A percentile compares a stretch with the other conserved stretches of the same genome.
Evolutionary conservation across 1,140 invertebrate species (phyloP).

Genomic region (Tetramorium simillimum): DNA sequence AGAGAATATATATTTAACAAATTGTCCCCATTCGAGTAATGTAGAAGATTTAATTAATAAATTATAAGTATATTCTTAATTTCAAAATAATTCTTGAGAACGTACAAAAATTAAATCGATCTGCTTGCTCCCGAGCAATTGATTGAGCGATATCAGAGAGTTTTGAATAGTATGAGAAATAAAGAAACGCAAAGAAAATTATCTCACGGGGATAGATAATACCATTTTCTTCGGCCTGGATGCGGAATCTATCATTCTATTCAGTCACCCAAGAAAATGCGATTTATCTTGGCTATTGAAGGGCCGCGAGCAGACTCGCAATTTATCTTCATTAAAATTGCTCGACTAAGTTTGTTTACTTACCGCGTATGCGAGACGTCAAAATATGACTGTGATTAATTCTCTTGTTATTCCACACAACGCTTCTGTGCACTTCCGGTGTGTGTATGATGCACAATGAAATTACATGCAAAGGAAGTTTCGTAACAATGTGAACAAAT

Average conservation of each 20-base stretch:
- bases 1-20: background rate
- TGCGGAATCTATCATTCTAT: conserved; percentile 39
- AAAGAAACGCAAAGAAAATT: background rate
- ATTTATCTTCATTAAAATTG: conserved; percentile 59
- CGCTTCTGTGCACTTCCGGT: conserved; percentile 20
- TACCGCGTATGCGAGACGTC: conserved; percentile 48
- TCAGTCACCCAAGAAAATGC: conserved; percentile 20
- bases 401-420: conserved; percentile 35
- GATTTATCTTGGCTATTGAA: conserved; percentile 45
- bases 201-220: background rate
- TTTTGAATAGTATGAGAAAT: background rate
- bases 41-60: background rate
- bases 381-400: conserved; percentile 55
- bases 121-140: background rate
- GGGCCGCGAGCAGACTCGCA: background rate
- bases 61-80: background rate
- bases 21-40: background rate
- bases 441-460: conserved; percentile 2
- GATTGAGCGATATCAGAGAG: background rate
- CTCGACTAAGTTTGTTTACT: conserved; percentile 57
- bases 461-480: conserved; percentile 33
- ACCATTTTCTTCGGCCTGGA: background rate
- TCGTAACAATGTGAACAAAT: conserved; percentile 18
- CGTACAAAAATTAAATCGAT: background rate
- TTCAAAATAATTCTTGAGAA: background rate